Evolutionary conservation across 2,113 vertebrate species (phyloP).

Genomic region (Bungarus multicinctus): DNA sequence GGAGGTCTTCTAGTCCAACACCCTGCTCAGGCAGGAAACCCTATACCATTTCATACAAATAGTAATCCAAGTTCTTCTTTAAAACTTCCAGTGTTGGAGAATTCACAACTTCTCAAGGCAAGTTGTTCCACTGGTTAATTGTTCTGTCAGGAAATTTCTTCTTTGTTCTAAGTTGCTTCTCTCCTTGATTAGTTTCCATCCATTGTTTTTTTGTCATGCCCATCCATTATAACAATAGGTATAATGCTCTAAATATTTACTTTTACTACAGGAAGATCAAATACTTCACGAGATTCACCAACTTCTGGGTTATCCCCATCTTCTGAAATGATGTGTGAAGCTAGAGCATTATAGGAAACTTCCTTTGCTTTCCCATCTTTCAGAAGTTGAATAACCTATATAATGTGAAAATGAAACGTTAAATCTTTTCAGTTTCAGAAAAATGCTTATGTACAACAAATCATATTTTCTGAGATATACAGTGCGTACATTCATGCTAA

Average conservation of each 20-base stretch:
- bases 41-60: no score
- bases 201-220: no score
- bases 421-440: neutral
- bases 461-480: neutral
- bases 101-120: no score
- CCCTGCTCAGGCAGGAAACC: no score
- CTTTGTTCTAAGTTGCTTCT: no score
- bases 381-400: constrained; percentile 91
- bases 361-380: constrained; percentile 96
- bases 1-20: no score
- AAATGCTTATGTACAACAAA: neutral
- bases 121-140: no score
- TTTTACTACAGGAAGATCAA: constrained; percentile 96
- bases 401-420: constrained; percentile 18
- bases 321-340: constrained; percentile 95
- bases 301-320: constrained; percentile 97
- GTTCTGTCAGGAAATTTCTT: no score
- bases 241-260: constrained; percentile 59
- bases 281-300: constrained; percentile 94
- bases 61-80: no score
- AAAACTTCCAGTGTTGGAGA: no score
- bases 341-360: constrained; percentile 94
- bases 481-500: neutral
- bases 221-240: neutral
- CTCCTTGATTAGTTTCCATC: no score